phyloP scores from a whole-genome alignment of 2,797 vertebrate species.

The Eulemur albifrons region DNA sequence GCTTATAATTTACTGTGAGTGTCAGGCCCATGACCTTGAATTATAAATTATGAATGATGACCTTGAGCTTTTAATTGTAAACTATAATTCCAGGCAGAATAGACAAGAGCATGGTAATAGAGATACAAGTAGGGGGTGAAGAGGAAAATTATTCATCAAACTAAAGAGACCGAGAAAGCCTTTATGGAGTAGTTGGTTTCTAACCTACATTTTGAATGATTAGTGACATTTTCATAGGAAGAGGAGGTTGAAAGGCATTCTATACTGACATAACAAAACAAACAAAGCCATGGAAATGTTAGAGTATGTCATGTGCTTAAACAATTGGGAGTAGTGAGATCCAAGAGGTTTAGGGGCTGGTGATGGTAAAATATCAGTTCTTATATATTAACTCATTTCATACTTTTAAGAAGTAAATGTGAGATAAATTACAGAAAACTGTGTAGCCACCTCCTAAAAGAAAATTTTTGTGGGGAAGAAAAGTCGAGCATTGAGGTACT shows the following conservation, averaged over 20 bases:
- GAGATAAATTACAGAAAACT: background rate
- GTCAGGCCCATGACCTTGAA: background rate
- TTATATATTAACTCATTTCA: background rate
- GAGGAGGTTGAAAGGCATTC: background rate
- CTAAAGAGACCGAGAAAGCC: background rate
- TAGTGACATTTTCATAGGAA: background rate
- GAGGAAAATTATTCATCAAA: background rate
- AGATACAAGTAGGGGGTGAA: background rate
- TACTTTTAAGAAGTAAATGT: background rate
- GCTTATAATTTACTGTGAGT: background rate
- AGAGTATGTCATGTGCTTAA: background rate
- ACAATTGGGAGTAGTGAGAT: background rate
- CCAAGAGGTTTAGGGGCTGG: background rate
- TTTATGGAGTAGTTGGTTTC: background rate
- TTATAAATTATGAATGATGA: slow-evolving; percentile 13
- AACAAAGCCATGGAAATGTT: background rate
- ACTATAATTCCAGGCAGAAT: slow-evolving; percentile 16
- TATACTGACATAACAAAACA: background rate
- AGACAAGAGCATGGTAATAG: background rate
- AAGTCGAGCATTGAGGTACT: background rate
- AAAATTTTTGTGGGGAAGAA: background rate
- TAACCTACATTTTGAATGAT: slow-evolving; percentile 1
- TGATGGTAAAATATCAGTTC: background rate
- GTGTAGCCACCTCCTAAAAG: background rate
- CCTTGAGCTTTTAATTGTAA: background rate